A percentile compares a stretch with the other conserved stretches of the same genome.
Conservation (phyloP, 2,888 invertebrate species). For the Pardosa pseudoannulata region DNA sequence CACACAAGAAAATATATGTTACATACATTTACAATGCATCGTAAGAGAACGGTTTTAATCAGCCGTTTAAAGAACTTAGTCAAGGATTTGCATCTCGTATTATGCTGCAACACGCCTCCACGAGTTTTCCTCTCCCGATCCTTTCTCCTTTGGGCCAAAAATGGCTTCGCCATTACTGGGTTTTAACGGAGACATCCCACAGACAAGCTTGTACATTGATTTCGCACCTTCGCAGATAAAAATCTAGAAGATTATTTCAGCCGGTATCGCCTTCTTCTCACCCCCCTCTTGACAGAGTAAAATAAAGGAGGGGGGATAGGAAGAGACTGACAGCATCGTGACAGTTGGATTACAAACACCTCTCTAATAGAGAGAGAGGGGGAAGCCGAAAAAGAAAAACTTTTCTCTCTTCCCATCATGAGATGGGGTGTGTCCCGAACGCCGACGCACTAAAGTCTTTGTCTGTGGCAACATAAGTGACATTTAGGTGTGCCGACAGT, state of each 20-base stretch:
- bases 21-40: too few relatives aligned
- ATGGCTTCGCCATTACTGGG: too few relatives aligned
- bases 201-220: constrained; percentile 7
- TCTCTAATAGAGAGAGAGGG: background rate
- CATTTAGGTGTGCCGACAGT: background rate
- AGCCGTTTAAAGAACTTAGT: too few relatives aligned
- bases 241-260: too few relatives aligned
- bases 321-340: constrained; percentile 5
- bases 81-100: too few relatives aligned
- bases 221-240: background rate
- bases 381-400: constrained; percentile 20
- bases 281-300: background rate
- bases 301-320: background rate
- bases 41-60: too few relatives aligned
- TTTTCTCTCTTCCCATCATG: background rate
- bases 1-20: too few relatives aligned
- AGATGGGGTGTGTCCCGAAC: constrained; percentile 3
- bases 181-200: background rate
- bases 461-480: constrained; percentile 3
- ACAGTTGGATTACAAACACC: background rate
- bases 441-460: background rate
- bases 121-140: too few relatives aligned
- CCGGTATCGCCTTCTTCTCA: too few relatives aligned
- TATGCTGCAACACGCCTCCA: too few relatives aligned
- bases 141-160: too few relatives aligned